Base-by-base conservation (phyloP, 2,888 invertebrate species). In the Helicoverpa assulta region DNA sequence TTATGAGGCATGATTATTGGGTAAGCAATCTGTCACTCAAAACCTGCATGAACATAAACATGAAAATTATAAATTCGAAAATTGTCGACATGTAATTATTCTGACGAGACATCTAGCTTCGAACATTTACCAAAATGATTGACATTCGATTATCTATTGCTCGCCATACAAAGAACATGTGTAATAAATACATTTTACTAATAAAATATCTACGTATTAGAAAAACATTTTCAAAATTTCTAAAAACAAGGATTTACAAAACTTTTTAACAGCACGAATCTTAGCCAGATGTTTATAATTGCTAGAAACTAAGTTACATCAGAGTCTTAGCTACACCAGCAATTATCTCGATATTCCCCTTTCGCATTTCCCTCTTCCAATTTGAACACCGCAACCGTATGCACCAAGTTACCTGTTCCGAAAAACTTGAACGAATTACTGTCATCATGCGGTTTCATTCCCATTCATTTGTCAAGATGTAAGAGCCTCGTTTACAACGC, bases 401-500 rank as follows among this genome's bases (percentile, higher is more conserved):
- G 29, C 19, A 52, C 21, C 16, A 18, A 74, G n/a, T 16, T 29
- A 43, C 19, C 54, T 50, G 21, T 16, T n/a, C 14, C 14, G 40
- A 55, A 64, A 66, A 57, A 54, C 59, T 65, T 40, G 33, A 50
- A 65, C 16, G 58, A 67, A 63, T 75, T 71, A 78, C 79, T 75
- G 73, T 80, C 75, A 72, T 77, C 78, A 65, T 70, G 67, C 57
- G 67, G 60, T 68, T 76, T 82, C 61, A 70, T 80, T 64, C 52
- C 40, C 61, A 68, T 82, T 74, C 72, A 84, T 82, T 74, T 84
- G 80, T 84, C 84, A 84, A 55, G 40, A 47, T 47, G 65, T 69
- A 85, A 83, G 71, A 70, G 63, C 70, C 55, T 77, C 73, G 76
- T 81, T 85, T 83, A 77, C 68, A 73, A 76, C 75, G 73, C 72